Base-by-base conservation (phyloP, 1,140 invertebrate species). In the Platyura marginata region DNA sequence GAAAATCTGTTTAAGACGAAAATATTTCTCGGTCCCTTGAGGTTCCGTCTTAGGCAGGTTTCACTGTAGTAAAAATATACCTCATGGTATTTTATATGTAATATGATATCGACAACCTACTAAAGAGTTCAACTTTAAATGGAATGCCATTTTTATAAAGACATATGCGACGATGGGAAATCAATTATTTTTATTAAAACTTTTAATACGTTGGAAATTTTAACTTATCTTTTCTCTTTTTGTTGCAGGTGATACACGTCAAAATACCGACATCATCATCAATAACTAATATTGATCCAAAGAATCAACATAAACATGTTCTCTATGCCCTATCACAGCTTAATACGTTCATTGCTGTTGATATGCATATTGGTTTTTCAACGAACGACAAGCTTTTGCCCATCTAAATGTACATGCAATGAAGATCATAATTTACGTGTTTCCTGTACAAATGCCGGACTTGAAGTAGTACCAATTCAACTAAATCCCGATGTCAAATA, bases 381-480 rank as follows among this genome's bases (percentile, higher is more conserved):
- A 32, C 32, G 33, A 39, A 34, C 15, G 64, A 63, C 13, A 53
- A 65, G 42, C 77, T 70, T 87, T 33, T 88, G 87, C 61, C 86
- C 86, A 13, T 68, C 74, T 18, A 71, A 75, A 47, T 91, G 87
- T 56, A 67, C 67, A 35, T 91, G 87, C 66, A 15, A 57, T 42
- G 56, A 52, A 21, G 75, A 86, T 66, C 81, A 88, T 58, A 74
- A 82, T 21, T 63, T 74, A 21, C 68, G 83, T 34, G 70, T 71
- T 11, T 70, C 76, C 37, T 91, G 86, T 57, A 75, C 76, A 44
- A 72, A 74, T 47, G 80, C 79, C 10, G 71, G 69, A 37, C 69
- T 89, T 37, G 83, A 86, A 56, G 77, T 86, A 48, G 79, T 89
- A 22, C 86, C 86, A 23, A 86, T 88, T 45, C 83, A 87, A 53